Conservation (phyloP, 2,797 vertebrate species). For the Pterois miles region DNA sequence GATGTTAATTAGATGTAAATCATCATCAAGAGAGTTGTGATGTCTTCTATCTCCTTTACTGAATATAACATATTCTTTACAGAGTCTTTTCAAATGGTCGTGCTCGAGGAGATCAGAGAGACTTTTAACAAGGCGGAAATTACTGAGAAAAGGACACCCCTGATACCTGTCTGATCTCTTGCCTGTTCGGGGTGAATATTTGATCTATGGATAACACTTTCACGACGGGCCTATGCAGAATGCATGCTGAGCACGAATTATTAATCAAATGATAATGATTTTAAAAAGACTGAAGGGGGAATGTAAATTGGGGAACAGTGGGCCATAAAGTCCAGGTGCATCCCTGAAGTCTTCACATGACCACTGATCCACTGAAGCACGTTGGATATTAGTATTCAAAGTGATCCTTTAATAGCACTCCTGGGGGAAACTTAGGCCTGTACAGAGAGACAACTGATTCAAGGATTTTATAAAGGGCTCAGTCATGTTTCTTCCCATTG, state of each 20-base stretch:
- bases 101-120: slow-evolving; percentile 32
- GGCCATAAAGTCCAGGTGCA: slow-evolving; percentile 22
- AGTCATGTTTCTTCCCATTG: slow-evolving; percentile 12
- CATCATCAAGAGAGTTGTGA: neutral
- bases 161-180: slow-evolving; percentile 33
- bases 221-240: neutral
- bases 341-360: slow-evolving; percentile 35
- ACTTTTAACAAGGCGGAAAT: slow-evolving; percentile 23
- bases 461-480: slow-evolving; percentile 44
- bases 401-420: slow-evolving; percentile 33
- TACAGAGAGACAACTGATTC: slow-evolving; percentile 24
- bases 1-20: slow-evolving; percentile 21
- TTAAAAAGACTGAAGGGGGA: slow-evolving; percentile 24
- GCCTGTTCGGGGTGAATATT: slow-evolving; percentile 33
- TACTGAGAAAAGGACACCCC: slow-evolving; percentile 14
- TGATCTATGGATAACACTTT: slow-evolving; percentile 36
- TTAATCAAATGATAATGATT: slow-evolving; percentile 39
- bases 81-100: neutral
- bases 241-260: slow-evolving; percentile 18
- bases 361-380: slow-evolving; percentile 28
- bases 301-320: slow-evolving; percentile 34
- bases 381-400: slow-evolving; percentile 45
- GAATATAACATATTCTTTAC: slow-evolving; percentile 23
- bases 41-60: slow-evolving; percentile 19
- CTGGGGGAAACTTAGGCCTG: slow-evolving; percentile 25